A percentile compares a stretch with the other conserved stretches of the same genome.
phyloP scores from a whole-genome alignment of 2,797 vertebrate genomes.

The Phyllotis vaccarum region DNA sequence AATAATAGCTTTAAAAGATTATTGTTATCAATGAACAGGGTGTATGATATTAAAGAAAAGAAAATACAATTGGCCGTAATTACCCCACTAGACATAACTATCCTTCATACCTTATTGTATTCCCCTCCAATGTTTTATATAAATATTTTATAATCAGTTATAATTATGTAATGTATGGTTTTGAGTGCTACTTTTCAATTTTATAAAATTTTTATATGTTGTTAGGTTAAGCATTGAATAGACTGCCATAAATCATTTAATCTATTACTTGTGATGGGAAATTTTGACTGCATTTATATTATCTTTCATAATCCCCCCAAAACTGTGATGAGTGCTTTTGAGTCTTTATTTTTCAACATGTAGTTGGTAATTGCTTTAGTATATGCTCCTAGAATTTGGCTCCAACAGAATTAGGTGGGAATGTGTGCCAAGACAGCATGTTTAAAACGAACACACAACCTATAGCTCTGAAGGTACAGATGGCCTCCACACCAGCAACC shows the following conservation, averaged over 20 bases:
- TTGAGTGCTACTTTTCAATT: conserved; percentile 64
- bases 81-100: conserved; percentile 22
- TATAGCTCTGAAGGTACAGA: not conserved
- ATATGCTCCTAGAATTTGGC: conserved; percentile 34
- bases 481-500: not conserved
- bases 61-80: conserved; percentile 51
- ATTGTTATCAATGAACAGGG: conserved; percentile 55
- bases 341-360: conserved; percentile 50
- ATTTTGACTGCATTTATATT: conserved; percentile 63
- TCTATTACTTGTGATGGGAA: conserved; percentile 29
- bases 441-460: not conserved
- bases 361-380: conserved; percentile 43
- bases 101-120: conserved; percentile 63
- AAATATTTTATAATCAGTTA: conserved; percentile 58
- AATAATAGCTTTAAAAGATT: conserved; percentile 38
- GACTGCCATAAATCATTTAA: conserved; percentile 60
- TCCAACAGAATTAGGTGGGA: not conserved
- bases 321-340: conserved; percentile 32
- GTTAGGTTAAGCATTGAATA: conserved; percentile 53
- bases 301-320: conserved; percentile 46
- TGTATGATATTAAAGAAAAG: conserved; percentile 59
- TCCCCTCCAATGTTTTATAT: conserved; percentile 50
- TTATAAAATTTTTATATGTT: conserved; percentile 55
- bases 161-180: conserved; percentile 46
- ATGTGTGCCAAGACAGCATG: not conserved